Evolutionary conservation across 2,888 invertebrate species (phyloP), one percentile per base, ranked within the genome.

Genomic region (Lymantria dispar): DNA sequence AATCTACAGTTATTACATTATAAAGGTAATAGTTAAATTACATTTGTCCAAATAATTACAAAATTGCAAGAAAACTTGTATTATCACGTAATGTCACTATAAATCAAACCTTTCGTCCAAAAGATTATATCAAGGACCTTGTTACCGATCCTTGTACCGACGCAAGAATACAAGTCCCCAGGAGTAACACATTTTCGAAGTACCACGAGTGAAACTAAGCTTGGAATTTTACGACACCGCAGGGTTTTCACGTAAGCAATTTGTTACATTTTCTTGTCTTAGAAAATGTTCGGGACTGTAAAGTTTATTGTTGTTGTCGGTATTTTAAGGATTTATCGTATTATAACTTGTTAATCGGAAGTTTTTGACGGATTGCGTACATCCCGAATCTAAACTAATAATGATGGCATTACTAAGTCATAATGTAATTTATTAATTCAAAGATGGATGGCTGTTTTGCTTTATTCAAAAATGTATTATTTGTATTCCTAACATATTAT

Each of bases 201-300:
- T 74, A 70, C 66, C 63, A 64, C 64, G 66, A 70, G 72, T 72
- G 65, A 75, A 76, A 76, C 76, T 77, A 70, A 71, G 74, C 76
- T 66, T 54, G 72, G 65, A 12, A 73, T 75, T 82, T 80, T 83
- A 83, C 76, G 77, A 74, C 70, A 72, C 83, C 78, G 60, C 67
- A 49, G 83, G 82, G 83, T 76, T 72, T 80, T 76, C 75, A 80
- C 80, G 78, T 78, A 69, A 66, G 72, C 76, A 73, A 77, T 77
- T 78, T 76, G 71, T 75, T 73, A 70, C 60, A 67, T 64, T 70
- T 70, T 66, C 68, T 70, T 66, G 70, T 75, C 66, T 70, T 66
- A 67, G 72, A 72, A 75, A 77, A 78, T 72, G 65, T 68, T 70
- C 63, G 50, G 56, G 62, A 68, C 68, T 59, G 62, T 72, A 72